Evolutionary conservation across 2,888 invertebrate species (phyloP), one percentile per base, ranked within the genome.

Genomic region (Polydrusus pterygomalis): DNA sequence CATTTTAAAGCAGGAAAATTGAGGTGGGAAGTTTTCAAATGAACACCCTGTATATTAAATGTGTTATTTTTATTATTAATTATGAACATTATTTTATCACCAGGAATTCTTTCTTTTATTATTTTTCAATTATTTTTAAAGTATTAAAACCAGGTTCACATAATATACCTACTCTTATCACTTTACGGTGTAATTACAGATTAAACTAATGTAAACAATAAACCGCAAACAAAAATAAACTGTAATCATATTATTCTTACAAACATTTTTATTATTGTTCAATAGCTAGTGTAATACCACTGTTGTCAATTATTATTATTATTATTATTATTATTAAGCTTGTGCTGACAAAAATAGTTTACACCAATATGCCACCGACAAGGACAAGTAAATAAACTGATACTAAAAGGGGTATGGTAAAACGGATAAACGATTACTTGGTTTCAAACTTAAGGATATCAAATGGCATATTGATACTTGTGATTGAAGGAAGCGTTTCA

Each of bases 181-280:
- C n/a, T 34, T 56, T 30, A 25, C 58, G 38, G 58, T 15, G 38
- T 38, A 60, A 60, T 60, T 60, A 60, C 11, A 60, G 58, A 60
- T 60, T 40, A 60, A 60, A 60, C 34, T 18, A 40, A 38, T 60
- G 18, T 60, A 60, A 60, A 60, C 38, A 60, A 34, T 60, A 34
- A 15, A 60, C 58, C 58, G 17, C 58, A 60, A 38, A 60, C 58
- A 38, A 60, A 38, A 60, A 60, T 60, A 60, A 60, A 60, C 58
- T 18, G 17, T 38, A 38, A 38, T 38, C 10, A 34, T 38, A 60
- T 34, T 38, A 18, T 56, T 34, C 15, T 56, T 15, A 38, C 18
- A 38, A 34, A 9, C 15, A 56, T 30, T 34, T 15, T 30, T 56
- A 40, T 60, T 40, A 60, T 40, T 58, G 13, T 38, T 30, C 54